Percentiles rank a stretch among this genome's conserved stretches.
Evolutionary conservation across 2,113 vertebrate genomes (phyloP).

Genomic region (Arothron firmamentum): DNA sequence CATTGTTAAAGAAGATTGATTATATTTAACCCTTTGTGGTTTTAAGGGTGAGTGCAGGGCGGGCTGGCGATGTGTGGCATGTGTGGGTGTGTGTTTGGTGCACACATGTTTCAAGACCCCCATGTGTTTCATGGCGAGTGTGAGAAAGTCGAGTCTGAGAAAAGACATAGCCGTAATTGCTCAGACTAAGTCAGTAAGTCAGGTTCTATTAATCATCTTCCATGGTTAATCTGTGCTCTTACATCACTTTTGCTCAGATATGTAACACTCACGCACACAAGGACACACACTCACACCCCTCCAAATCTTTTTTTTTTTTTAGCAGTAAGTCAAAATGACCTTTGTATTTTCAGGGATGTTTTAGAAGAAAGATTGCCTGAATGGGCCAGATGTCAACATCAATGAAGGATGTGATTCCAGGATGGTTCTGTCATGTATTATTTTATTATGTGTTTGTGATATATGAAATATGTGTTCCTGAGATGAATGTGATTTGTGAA

Average conservation of each 20-base stretch:
- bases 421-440: conserved; percentile 62
- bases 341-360: conserved; percentile 49
- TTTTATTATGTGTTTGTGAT: conserved; percentile 64
- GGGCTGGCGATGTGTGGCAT: conserved; percentile 60
- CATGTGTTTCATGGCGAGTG: conserved; percentile 50
- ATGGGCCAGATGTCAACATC: conserved; percentile 58
- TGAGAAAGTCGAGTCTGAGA: conserved; percentile 71
- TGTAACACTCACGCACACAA: conserved; percentile 13
- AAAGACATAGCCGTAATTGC: conserved; percentile 73
- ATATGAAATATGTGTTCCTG: conserved; percentile 60
- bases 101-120: conserved; percentile 67
- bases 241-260: conserved; percentile 50
- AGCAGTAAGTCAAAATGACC: conserved; percentile 57
- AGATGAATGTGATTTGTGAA: conserved; percentile 66
- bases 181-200: conserved; percentile 73
- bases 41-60: conserved; percentile 69
- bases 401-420: conserved; percentile 63
- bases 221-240: conserved; percentile 66
- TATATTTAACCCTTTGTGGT: conserved; percentile 76
- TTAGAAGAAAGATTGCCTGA: conserved; percentile 51
- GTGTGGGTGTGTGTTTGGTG: conserved; percentile 52
- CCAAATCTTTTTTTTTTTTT: conserved; percentile 49
- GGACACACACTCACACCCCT: conserved; percentile 20
- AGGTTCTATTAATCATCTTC: conserved; percentile 73
- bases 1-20: conserved; percentile 76